A percentile compares a stretch with the other conserved stretches of the same genome.
phyloP scores from a whole-genome alignment of 1,140 invertebrate species.

The Bombus haemorrhoidalis region DNA sequence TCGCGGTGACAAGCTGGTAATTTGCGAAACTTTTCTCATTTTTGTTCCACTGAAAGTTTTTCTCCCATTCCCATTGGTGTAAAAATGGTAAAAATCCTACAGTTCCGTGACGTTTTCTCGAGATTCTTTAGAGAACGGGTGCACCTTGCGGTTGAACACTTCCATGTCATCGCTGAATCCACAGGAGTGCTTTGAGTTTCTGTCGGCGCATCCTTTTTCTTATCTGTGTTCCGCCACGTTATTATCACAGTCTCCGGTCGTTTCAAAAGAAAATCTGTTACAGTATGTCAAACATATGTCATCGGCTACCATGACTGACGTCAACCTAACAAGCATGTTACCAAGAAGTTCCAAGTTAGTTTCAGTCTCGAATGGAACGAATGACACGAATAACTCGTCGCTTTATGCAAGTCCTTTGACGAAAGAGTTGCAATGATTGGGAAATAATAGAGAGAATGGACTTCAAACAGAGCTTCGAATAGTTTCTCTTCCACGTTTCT shows the following conservation, averaged over 20 bases:
- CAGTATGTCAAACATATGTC: slow-evolving; percentile 32
- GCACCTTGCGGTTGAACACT: slow-evolving; percentile 5
- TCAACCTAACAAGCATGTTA: not conserved
- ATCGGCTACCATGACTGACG: slow-evolving; percentile 29
- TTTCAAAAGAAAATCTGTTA: slow-evolving; percentile 14
- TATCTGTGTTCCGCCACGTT: slow-evolving; percentile 24
- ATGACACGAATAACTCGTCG: not conserved
- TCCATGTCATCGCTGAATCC: not conserved
- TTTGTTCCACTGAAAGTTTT: not conserved
- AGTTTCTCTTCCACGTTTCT: not conserved
- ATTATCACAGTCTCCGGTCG: slow-evolving; percentile 51
- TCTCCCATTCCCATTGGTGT: no score
- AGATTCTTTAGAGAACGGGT: not conserved
- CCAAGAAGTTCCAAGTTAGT: slow-evolving; percentile 1
- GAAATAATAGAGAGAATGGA: not conserved
- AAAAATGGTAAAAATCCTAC: not conserved
- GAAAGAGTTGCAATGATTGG: not conserved
- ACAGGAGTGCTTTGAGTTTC: not conserved
- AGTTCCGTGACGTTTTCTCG: not conserved
- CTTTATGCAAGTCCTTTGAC: not conserved
- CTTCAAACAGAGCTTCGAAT: not conserved
- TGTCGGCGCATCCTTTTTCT: slow-evolving; percentile 36
- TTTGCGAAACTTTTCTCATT: slow-evolving; percentile 13
- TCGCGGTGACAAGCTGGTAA: no score
- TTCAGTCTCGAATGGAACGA: not conserved